Base-by-base conservation (phyloP, 2,888 invertebrate genomes). In the Acrobasis consociella region DNA sequence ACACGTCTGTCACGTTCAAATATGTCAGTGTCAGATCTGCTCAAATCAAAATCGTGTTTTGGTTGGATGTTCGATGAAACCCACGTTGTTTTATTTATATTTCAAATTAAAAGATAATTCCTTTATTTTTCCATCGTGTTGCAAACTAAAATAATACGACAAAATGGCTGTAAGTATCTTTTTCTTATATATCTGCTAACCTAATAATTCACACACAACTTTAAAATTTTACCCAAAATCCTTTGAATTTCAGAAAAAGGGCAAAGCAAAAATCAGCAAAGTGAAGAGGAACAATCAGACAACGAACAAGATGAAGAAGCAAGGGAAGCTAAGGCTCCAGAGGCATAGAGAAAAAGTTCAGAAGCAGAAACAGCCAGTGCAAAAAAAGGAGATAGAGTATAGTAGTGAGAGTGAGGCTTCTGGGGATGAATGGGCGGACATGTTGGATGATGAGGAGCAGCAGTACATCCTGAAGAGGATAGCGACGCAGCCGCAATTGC, bases 371-470 rank as follows among this genome's bases (percentile, higher is more conserved):
- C 82, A 83, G 70, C 85, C 83, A 1, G 66, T 68, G 9, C 80
- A 84, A 60, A 71, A 67, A 3, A 77, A 84, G 1, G 79, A 85
- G 50, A 64, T 78, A 16, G 85, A 89, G 62, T 91, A 91, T 64
- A 89, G 89, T 67, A 88, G 88, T 67, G 93, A 90, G 9, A 91
- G 89, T 66, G 91, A 93, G 37, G 85, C 81, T 3, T 90, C 93
- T 0, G 93, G 91, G 0, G 93, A 94, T 46, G 94, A 93, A 70
- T 93, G 93, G 82, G 86, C 93, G 17, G 93, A 94, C 70, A 94
- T 94, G 94, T 75, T 94, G 70, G 94, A 94, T 55, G 87, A 91
- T 1, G 94, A 94, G 1, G 94, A 94, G 68, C 85, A 94, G 69
- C 78, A 89, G 67, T 94, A 94, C 69, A 86, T 94, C 50, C 81